These are phyloP conservation scores for Polydrusus pterygomalis DNA, from an alignment of 2,888 invertebrate species.

Conservation along the genomic window DNA sequence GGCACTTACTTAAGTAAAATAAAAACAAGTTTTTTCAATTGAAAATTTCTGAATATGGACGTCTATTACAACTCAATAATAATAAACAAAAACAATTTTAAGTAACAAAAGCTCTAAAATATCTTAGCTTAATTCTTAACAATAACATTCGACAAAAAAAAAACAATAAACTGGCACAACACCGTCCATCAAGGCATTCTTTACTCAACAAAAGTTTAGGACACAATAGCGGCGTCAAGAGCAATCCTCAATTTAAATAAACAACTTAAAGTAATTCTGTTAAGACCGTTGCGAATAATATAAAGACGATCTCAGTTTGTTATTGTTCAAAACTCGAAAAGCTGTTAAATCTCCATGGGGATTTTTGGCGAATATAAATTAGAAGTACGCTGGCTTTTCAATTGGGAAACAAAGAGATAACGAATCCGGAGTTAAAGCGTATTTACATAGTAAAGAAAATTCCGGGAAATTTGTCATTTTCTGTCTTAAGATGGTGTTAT, in stretches of 20 bases:
- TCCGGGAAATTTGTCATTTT: slow-evolving; percentile 50
- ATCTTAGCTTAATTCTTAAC: not conserved
- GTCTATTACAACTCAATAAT: too few species aligned
- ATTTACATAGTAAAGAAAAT: slow-evolving; percentile 53
- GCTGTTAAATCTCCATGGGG: slow-evolving; percentile 63
- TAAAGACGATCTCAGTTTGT: slow-evolving; percentile 67
- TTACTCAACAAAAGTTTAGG: slow-evolving; percentile 24
- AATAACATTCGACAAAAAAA: not conserved
- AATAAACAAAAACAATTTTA: too few species aligned
- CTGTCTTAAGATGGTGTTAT: slow-evolving; percentile 23
- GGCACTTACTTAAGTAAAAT: too few species aligned
- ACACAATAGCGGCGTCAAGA: slow-evolving; percentile 55
- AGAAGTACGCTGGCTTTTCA: slow-evolving; percentile 68
- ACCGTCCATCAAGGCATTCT: slow-evolving; percentile 12
- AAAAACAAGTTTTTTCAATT: too few species aligned
- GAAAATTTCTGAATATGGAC: too few species aligned
- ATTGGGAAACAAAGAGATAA: slow-evolving; percentile 66
- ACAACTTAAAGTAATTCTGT: slow-evolving; percentile 69
- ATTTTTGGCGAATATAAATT: slow-evolving; percentile 69
- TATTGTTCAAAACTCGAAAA: slow-evolving; percentile 68
- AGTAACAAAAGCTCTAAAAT: too few species aligned
- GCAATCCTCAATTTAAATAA: slow-evolving; percentile 68
- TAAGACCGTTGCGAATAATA: slow-evolving; percentile 66
- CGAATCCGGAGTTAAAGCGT: slow-evolving; percentile 54
- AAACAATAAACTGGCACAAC: slow-evolving; percentile 10